Conservation (phyloP, 2,797 vertebrate genomes). For the Pipistrellus nathusii region DNA sequence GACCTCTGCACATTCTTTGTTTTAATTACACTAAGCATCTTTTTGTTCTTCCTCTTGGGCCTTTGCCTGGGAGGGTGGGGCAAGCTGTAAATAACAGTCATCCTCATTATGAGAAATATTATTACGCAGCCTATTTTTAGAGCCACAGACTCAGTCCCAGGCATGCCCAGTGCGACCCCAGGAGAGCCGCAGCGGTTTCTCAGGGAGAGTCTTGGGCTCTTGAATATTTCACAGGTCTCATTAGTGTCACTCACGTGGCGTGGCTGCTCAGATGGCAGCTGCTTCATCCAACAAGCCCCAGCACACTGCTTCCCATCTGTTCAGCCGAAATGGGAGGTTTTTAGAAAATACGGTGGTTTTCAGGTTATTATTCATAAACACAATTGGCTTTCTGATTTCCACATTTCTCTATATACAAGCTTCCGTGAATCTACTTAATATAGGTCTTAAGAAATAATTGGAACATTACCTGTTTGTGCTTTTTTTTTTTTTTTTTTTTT, state of each 20-base stretch:
- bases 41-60: slow-evolving; percentile 70
- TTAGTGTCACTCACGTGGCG: slow-evolving; percentile 73
- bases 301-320: slow-evolving; percentile 76
- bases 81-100: slow-evolving; percentile 69
- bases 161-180: slow-evolving; percentile 25
- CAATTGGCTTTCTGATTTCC: slow-evolving; percentile 47
- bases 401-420: neutral
- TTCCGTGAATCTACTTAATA: slow-evolving; percentile 23
- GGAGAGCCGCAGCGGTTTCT: neutral
- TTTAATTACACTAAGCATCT: slow-evolving; percentile 58
- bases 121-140: slow-evolving; percentile 65
- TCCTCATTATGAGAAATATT: slow-evolving; percentile 61
- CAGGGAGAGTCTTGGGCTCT: slow-evolving; percentile 15
- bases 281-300: slow-evolving; percentile 49
- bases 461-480: neutral
- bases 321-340: slow-evolving; percentile 43
- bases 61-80: slow-evolving; percentile 64
- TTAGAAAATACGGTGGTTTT: slow-evolving; percentile 62
- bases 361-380: slow-evolving; percentile 36
- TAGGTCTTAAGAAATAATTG: neutral
- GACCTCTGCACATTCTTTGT: slow-evolving; percentile 70
- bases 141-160: neutral
- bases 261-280: slow-evolving; percentile 64
- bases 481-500: neutral
- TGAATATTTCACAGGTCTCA: slow-evolving; percentile 73